phyloP scores from a whole-genome alignment of 1,140 invertebrate genomes.

The Leptinotarsa texana region DNA sequence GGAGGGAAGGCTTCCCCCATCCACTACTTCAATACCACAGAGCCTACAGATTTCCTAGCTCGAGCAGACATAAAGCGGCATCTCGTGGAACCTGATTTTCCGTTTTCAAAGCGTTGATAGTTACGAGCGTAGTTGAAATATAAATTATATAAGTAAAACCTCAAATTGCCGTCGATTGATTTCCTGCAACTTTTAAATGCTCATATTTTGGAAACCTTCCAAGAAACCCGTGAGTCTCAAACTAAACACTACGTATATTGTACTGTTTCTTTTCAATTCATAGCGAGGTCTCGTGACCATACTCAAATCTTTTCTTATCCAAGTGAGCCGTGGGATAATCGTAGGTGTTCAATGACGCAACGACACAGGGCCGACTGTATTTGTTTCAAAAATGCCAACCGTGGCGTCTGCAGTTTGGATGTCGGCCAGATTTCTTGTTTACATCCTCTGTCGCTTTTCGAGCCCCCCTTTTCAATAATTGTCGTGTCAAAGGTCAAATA shows the following conservation, averaged over 20 bases:
- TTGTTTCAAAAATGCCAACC: background rate
- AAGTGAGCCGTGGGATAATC: background rate
- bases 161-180: too few species aligned
- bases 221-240: background rate
- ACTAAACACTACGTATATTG: background rate
- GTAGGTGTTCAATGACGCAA: slow-evolving; percentile 7
- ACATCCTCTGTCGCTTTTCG: background rate
- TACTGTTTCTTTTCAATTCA: background rate
- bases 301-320: background rate
- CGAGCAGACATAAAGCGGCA: too few species aligned
- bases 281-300: background rate
- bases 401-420: background rate
- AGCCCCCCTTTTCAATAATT: background rate
- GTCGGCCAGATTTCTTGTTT: slow-evolving; percentile 5
- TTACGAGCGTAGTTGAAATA: too few species aligned
- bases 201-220: too few species aligned
- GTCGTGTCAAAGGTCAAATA: background rate
- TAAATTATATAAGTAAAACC: too few species aligned
- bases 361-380: background rate
- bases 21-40: too few species aligned
- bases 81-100: too few species aligned
- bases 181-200: too few species aligned
- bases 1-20: too few species aligned
- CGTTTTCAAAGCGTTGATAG: too few species aligned
- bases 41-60: too few species aligned